These are phyloP conservation scores for Cepphus grylle DNA, from an alignment of 2,113 vertebrate species.

Conservation along the genomic window DNA sequence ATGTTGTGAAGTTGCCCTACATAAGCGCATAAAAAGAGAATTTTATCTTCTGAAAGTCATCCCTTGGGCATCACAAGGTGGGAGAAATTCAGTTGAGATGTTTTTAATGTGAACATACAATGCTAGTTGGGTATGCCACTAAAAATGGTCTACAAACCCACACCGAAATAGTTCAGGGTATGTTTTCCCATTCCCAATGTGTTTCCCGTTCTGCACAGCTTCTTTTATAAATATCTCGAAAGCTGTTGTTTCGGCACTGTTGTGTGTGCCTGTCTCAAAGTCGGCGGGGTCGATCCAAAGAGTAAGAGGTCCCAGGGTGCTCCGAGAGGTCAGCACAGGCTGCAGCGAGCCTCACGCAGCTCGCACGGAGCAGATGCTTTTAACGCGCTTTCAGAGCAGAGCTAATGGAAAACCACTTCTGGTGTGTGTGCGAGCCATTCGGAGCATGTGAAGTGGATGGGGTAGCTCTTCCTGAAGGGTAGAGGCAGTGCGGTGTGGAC, in stretches of 20 bases:
- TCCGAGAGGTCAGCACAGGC: neutral
- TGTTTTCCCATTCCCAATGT: neutral
- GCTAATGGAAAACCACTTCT: neutral
- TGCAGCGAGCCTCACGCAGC: neutral
- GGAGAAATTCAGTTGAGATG: neutral
- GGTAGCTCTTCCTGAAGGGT: neutral
- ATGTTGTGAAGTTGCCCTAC: neutral
- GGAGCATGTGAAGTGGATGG: neutral
- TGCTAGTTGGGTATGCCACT: neutral
- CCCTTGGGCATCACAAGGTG: neutral
- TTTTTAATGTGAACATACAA: neutral
- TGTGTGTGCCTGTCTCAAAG: neutral
- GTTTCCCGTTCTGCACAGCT: neutral
- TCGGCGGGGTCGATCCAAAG: rapidly evolving
- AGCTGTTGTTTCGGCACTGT: rapidly evolving
- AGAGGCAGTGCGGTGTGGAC: rapidly evolving
- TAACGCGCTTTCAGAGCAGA: neutral
- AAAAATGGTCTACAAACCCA: neutral
- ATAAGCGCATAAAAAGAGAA: neutral
- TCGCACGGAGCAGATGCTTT: neutral
- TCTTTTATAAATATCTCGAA: neutral
- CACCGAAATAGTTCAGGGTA: neutral
- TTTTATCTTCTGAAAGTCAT: neutral
- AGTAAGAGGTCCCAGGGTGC: neutral
- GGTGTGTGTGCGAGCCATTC: rapidly evolving